Evolutionary conservation across 2,888 invertebrate species (phyloP), one percentile per base, ranked within the genome.

Genomic region (Drosophila borborema): DNA sequence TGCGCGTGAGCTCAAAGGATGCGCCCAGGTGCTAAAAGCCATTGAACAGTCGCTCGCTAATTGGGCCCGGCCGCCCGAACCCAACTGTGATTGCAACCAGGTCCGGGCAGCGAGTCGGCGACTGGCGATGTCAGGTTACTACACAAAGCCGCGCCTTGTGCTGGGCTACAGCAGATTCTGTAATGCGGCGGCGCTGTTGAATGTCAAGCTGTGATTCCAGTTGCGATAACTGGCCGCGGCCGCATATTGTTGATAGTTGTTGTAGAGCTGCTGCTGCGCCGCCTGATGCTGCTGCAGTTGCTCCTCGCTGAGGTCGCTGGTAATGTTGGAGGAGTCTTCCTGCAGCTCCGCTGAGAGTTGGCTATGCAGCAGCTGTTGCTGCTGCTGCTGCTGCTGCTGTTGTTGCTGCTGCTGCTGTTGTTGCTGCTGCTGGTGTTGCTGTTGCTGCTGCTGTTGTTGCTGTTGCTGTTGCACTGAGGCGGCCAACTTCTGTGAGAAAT

Each of bases 171-270:
- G 91, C 65, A 91, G 74, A 75, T 91, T 91, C 80, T 91, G 91
- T 67, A 91, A 72, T 2, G 91, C 91, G 72, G 91, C 92, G 58
- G 91, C 92, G 18, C 91, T 91, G 66, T 91, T 91, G 66, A 91
- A 80, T 14, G 91, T 89, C 62, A 91, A 73, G 38, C 91, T 89
- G 74, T 92, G 92, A 63, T 88, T 90, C 79, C 91, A 91, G 79
- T 91, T 91, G 71, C 91, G 90, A 74, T 91, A 91, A 62, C 90
- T 86, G 46, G 91, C 90, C 5, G 91, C 91, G 36, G 91, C 91
- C 23, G 92, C 91, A 34, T 91, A 91, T 41, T 91, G 91, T 60
- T 91, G 91, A 58, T 91, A 91, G 75, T 91, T 91, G 76, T 91
- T 91, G 80, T 90, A 91, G 70, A 91, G 84, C 53, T 91, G 91